Evolutionary conservation across 2,113 vertebrate genomes (phyloP).

Genomic region (Peromyscus maniculatus): DNA sequence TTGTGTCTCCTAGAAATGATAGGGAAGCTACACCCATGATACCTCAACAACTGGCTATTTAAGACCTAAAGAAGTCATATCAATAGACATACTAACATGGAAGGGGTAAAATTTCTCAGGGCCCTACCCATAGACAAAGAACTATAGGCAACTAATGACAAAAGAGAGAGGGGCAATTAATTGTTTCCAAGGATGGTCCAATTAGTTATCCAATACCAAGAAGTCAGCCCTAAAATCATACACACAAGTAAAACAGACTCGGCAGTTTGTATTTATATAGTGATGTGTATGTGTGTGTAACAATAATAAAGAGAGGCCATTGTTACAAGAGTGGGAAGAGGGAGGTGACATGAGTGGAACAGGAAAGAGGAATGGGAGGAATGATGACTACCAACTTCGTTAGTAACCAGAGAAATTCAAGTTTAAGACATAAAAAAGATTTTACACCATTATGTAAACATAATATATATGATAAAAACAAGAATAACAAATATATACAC

Average conservation of each 20-base stretch:
- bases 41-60: neutral
- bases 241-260: neutral
- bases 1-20: neutral
- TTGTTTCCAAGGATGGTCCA: neutral
- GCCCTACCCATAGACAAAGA: neutral
- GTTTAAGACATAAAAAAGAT: neutral
- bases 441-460: neutral
- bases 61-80: neutral
- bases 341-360: neutral
- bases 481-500: neutral
- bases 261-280: neutral
- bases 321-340: neutral
- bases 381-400: neutral
- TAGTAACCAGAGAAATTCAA: neutral
- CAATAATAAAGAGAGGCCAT: neutral
- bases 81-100: neutral
- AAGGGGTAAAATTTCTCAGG: neutral
- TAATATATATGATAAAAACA: neutral
- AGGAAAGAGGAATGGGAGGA: neutral
- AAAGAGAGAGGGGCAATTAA: neutral
- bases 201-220: neutral
- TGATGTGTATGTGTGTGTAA: neutral
- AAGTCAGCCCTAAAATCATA: neutral
- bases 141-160: neutral
- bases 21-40: neutral